phyloP scores from a whole-genome alignment of 2,888 invertebrate genomes.

The Onchidella celtica region DNA sequence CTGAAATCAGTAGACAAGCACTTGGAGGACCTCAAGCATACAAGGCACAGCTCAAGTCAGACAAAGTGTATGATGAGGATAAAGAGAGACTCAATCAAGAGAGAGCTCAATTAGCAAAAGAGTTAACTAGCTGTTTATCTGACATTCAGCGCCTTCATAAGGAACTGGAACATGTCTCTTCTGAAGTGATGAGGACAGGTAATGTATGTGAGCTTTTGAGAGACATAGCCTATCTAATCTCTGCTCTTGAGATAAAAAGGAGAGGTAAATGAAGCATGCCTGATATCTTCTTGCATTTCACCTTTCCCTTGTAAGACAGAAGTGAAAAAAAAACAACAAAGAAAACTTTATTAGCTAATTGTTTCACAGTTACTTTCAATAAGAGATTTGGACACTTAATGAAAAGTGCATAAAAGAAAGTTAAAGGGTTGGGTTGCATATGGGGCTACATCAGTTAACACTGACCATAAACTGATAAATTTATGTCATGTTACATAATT shows the following conservation, averaged over 20 bases:
- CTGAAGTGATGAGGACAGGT: slow-evolving; percentile 34
- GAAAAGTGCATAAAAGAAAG: neutral
- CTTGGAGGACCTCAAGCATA: neutral
- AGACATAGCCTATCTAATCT: too few species aligned
- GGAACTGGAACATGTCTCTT: slow-evolving; percentile 7
- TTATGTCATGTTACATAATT: neutral
- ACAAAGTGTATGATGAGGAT: neutral
- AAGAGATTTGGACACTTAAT: neutral
- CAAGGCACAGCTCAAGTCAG: neutral
- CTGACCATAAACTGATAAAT: neutral
- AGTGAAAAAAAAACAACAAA: too few species aligned
- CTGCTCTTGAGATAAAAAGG: too few species aligned
- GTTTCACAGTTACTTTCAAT: too few species aligned
- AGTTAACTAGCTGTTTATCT: slow-evolving; percentile 13
- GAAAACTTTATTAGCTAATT: too few species aligned
- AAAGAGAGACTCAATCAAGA: neutral
- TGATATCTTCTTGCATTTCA: too few species aligned
- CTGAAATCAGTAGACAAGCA: neutral
- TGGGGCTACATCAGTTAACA: neutral
- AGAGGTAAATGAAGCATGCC: too few species aligned
- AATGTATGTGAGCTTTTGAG: too few species aligned
- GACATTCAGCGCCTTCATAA: slow-evolving; percentile 7
- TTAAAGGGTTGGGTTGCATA: neutral
- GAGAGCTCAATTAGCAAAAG: neutral
- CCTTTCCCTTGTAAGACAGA: too few species aligned